phyloP scores from a whole-genome alignment of 2,888 invertebrate genomes.

The Ramazzottius varieornatus region DNA sequence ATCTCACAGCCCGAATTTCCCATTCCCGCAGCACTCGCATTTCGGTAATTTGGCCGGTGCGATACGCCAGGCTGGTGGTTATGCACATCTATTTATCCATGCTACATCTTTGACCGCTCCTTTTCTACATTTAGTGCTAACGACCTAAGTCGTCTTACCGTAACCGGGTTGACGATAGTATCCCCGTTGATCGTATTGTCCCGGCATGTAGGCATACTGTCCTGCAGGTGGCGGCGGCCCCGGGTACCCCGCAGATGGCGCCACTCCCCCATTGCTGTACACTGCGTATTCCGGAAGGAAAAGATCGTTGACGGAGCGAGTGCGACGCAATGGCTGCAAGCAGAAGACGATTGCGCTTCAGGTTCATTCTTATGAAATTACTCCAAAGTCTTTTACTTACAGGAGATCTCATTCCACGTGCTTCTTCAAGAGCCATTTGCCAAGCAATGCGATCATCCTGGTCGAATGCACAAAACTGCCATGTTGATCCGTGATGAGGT shows the following conservation, averaged over 20 bases:
- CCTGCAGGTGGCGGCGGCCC: background rate
- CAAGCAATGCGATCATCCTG: background rate
- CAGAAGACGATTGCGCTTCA: no score
- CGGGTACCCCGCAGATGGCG: no score
- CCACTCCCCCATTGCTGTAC: background rate
- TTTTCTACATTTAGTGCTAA: no score
- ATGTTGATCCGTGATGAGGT: background rate
- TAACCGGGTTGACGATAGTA: background rate
- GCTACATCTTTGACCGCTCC: no score
- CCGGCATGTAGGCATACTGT: background rate
- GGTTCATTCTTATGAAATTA: no score
- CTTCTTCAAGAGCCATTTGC: background rate
- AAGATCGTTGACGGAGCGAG: background rate
- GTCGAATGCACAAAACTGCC: background rate
- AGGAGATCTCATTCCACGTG: background rate
- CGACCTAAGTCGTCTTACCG: no score
- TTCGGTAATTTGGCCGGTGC: no score
- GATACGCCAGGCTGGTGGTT: no score
- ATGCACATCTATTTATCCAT: no score
- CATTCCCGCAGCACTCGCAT: no score
- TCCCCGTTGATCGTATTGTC: background rate
- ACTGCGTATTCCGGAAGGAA: background rate
- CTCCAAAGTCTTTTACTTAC: no score
- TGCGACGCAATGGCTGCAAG: background rate
- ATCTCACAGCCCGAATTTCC: no score